These are phyloP conservation scores for Nymphicus hollandicus DNA, from an alignment of 2,113 vertebrate species.

Conservation along the genomic window DNA sequence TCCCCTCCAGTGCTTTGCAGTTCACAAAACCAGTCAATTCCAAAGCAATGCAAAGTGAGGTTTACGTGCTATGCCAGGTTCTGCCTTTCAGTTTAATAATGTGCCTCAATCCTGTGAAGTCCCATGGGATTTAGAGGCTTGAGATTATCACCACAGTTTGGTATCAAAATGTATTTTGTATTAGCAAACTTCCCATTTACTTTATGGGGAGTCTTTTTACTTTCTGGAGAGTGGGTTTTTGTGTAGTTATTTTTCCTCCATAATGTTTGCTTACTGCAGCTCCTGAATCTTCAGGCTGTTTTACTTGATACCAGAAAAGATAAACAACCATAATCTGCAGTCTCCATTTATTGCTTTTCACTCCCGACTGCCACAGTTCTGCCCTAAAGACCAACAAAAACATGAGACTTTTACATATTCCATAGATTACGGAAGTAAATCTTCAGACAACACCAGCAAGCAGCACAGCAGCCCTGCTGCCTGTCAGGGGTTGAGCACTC, in stretches of 20 bases:
- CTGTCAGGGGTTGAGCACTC: not conserved
- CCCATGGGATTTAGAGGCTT: not conserved
- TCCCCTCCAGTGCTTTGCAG: not conserved
- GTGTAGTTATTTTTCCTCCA: too few relatives aligned
- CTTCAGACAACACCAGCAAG: not conserved
- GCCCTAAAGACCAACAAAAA: not conserved
- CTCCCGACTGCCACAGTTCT: not conserved
- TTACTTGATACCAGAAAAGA: not conserved
- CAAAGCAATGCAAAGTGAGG: not conserved
- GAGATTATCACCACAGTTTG: not conserved
- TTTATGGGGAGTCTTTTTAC: not conserved
- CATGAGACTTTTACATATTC: not conserved
- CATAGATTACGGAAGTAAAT: not conserved
- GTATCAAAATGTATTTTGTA: not conserved
- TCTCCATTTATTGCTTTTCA: not conserved
- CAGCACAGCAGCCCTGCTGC: not conserved
- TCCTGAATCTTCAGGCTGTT: not conserved
- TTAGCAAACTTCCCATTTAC: not conserved
- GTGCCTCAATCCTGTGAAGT: not conserved
- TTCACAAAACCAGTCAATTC: not conserved
- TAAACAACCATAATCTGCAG: not conserved
- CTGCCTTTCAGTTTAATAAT: not conserved
- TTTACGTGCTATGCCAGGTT: not conserved
- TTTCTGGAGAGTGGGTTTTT: not conserved
- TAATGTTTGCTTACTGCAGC: not conserved